These are phyloP conservation scores for Odontamblyopus rebecca DNA, from an alignment of 2,797 vertebrate species.

Conservation along the genomic window DNA sequence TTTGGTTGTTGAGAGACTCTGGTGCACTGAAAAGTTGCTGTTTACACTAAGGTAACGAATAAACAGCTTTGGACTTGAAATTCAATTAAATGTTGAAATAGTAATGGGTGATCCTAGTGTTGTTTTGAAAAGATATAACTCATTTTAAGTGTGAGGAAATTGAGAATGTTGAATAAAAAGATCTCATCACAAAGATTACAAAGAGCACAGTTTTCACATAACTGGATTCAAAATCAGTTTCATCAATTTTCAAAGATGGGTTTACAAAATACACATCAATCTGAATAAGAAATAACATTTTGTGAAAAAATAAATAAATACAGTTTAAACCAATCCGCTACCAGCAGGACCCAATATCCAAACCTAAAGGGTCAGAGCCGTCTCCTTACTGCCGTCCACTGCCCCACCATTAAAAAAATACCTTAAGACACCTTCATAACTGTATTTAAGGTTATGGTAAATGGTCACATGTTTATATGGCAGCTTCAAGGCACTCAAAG, in stretches of 20 bases:
- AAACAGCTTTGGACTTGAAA: neutral
- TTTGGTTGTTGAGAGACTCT: neutral
- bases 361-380: neutral
- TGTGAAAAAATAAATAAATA: no score
- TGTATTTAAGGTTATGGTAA: neutral
- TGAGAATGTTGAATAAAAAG: slow-evolving; percentile 11
- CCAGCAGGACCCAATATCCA: neutral
- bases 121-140: neutral
- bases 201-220: neutral
- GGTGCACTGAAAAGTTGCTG: neutral
- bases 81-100: neutral
- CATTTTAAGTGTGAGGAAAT: neutral
- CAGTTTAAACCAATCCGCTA: no score
- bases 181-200: slow-evolving; percentile 33
- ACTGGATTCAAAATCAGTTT: neutral
- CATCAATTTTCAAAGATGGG: neutral
- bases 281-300: no score
- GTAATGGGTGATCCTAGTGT: neutral
- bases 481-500: no score
- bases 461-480: no score
- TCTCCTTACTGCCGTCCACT: neutral
- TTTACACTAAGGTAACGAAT: neutral
- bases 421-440: neutral
- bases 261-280: neutral
- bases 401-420: neutral